phyloP scores from a whole-genome alignment of 2,113 vertebrate species.

The Dipodomys spectabilis region DNA sequence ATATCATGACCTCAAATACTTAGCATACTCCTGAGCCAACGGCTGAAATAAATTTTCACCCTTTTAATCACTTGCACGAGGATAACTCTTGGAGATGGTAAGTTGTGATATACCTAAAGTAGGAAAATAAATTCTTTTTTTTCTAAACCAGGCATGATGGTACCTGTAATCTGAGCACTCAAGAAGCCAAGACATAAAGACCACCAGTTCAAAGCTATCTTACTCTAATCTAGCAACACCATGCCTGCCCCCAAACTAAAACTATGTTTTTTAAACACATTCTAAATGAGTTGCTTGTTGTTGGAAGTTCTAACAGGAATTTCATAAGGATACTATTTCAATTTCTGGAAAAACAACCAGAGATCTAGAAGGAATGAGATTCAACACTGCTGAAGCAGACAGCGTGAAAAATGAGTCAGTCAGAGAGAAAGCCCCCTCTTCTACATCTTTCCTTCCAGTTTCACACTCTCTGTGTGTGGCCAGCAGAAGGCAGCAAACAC shows the following conservation, averaged over 20 bases:
- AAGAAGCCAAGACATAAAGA: neutral
- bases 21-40: neutral
- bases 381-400: neutral
- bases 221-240: neutral
- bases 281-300: constrained; percentile 27
- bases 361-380: neutral
- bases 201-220: neutral
- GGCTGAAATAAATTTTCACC: neutral
- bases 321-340: constrained; percentile 20
- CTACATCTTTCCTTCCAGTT: neutral
- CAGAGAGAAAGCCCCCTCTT: neutral
- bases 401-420: neutral
- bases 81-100: neutral
- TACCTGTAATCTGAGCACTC: neutral
- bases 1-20: neutral
- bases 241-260: no score
- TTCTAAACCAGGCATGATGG: no score
- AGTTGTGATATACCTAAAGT: neutral
- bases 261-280: neutral
- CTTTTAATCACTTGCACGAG: neutral
- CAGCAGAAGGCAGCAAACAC: neutral
- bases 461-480: accelerated
- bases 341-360: neutral
- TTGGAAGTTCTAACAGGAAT: neutral
- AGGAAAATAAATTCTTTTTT: neutral